Evolutionary conservation across 2,888 invertebrate species (phyloP), one percentile per base, ranked within the genome.

Genomic region (Saturnia japonica): DNA sequence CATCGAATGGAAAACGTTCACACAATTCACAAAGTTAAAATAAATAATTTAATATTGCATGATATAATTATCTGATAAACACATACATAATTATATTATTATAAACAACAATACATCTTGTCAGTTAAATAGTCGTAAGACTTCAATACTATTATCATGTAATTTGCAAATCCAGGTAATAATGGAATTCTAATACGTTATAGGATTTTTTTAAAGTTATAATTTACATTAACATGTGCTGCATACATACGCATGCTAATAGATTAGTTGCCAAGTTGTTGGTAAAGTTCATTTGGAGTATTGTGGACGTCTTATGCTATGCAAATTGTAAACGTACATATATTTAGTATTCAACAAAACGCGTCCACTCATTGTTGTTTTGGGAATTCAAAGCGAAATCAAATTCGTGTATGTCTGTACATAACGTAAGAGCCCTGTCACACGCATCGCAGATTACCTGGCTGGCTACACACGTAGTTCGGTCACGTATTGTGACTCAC

Each of bases 381-480:
- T 77, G 85, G 84, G 85, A 85, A 86, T 83, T 75, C 78, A 80
- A 77, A 79, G 75, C 75, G 73, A 79, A 84, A 86, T 85, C 81
- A 83, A 83, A 87, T 86, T 81, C 83, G 85, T 86, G 79, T 82
- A 80, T 81, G 83, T 85, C 79, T 82, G 86, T 90, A 88, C 86
- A 78, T 80, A 77, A 77, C 76, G 72, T 80, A 80, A 81, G 77
- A 81, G 82, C 81, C 82, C 76, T 84, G 85, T 86, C 85, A 81
- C 85, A 85, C 85, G 84, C 84, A 83, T 83, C 79, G 79, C 76
- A 80, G 81, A 84, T 82, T 83, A 82, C 83, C 79, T 78, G 75
- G 74, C 75, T 75, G 75, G 69, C 76, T 79, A 74, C 79, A 81
- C 80, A 78, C 78, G 80, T 77, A 70, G 70, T 71, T 68, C 68